Percentiles rank a stretch among this genome's conserved stretches.
These are phyloP conservation scores for Euzophera pinguis DNA, from an alignment of 2,888 invertebrate genomes.

Conservation along the genomic window DNA sequence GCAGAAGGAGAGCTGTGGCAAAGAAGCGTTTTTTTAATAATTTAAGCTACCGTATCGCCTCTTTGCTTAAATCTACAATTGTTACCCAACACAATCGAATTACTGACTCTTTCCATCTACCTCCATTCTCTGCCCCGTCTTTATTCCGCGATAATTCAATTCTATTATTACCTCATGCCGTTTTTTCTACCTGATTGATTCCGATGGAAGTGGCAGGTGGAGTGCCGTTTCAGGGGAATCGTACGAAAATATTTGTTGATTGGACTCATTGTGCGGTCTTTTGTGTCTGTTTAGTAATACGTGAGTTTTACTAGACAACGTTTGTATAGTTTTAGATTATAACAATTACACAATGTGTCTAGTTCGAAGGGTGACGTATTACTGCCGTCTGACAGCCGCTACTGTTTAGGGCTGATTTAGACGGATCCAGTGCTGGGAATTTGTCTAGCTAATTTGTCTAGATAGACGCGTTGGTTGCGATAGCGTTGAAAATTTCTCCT, in stretches of 20 bases:
- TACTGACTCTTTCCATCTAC: conserved; percentile 59
- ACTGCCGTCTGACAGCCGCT: too few relatives aligned
- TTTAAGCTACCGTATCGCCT: background rate
- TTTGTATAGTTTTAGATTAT: too few relatives aligned
- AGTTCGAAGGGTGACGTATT: too few relatives aligned
- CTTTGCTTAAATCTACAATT: conserved; percentile 38
- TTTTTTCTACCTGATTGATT: conserved; percentile 70
- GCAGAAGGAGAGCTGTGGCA: too few relatives aligned
- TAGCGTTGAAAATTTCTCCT: too few relatives aligned
- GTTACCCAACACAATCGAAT: conserved; percentile 75
- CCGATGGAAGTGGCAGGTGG: conserved; percentile 37
- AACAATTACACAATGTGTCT: too few relatives aligned
- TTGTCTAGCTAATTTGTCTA: too few relatives aligned
- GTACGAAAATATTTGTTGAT: conserved; percentile 50
- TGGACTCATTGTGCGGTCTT: conserved; percentile 29
- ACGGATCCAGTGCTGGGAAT: too few relatives aligned
- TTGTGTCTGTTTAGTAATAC: conserved; percentile 18
- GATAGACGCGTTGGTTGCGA: too few relatives aligned
- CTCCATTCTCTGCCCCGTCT: conserved; percentile 36
- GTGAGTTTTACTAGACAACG: background rate
- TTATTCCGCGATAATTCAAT: conserved; percentile 76
- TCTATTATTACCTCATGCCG: conserved; percentile 66
- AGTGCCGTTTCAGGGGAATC: conserved; percentile 26
- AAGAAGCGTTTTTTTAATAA: too few relatives aligned
- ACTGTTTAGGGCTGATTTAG: too few relatives aligned